phyloP scores from a whole-genome alignment of 1,140 invertebrate species.

The Caenorhabditis brenneri region DNA sequence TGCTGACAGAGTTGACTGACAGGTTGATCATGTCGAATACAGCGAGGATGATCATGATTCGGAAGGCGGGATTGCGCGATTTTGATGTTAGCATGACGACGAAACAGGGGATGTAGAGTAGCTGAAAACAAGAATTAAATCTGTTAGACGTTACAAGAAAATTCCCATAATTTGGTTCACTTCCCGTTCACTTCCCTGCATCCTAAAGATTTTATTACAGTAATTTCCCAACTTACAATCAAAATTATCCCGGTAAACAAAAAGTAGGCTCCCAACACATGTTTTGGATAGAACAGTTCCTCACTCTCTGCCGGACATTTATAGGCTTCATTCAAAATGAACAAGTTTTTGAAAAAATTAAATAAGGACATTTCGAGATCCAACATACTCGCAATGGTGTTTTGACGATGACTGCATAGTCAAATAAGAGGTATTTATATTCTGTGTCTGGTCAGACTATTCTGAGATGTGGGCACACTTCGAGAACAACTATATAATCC shows the following conservation, averaged over 20 bases:
- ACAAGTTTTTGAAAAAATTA: neutral
- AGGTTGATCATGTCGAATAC: slow-evolving; percentile 25
- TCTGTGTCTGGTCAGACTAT: too few relatives aligned
- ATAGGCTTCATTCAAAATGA: neutral
- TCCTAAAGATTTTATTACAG: neutral
- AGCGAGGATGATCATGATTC: slow-evolving; percentile 19
- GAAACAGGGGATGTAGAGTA: slow-evolving; percentile 77
- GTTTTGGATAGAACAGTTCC: neutral
- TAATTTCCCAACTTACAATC: neutral
- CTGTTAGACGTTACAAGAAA: too few relatives aligned
- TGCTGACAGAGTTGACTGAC: neutral
- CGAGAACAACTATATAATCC: neutral
- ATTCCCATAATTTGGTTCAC: too few relatives aligned
- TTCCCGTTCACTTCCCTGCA: too few relatives aligned
- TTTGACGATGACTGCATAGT: too few relatives aligned
- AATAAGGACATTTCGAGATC: neutral
- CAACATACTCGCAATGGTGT: neutral
- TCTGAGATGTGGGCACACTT: neutral
- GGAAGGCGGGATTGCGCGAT: neutral
- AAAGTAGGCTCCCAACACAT: neutral
- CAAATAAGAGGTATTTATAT: too few relatives aligned
- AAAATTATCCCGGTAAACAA: neutral
- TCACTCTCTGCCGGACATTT: neutral
- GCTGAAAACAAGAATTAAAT: too few relatives aligned
- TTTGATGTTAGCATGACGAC: neutral